phyloP scores from a whole-genome alignment of 2,797 vertebrate species.

The Jordanella pulchra region DNA sequence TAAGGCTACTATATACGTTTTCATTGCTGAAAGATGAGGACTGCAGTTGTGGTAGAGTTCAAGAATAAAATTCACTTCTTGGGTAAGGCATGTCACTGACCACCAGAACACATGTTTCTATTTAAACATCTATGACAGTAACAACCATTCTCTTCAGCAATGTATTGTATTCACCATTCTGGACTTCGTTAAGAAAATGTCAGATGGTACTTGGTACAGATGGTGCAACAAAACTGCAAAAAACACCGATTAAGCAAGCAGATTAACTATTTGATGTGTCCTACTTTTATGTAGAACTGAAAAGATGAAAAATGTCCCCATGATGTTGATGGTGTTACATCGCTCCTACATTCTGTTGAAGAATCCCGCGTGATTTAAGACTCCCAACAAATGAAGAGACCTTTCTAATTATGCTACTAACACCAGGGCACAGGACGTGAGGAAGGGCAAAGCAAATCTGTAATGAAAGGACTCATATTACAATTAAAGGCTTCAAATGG shows the following conservation, averaged over 20 bases:
- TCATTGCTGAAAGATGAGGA: slow-evolving; percentile 66
- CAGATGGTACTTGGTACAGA: slow-evolving; percentile 13
- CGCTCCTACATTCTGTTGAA: slow-evolving; percentile 52
- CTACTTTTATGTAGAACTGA: slow-evolving; percentile 21
- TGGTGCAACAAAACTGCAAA: slow-evolving; percentile 43
- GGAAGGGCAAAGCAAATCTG: slow-evolving; percentile 12
- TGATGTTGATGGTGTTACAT: slow-evolving; percentile 45
- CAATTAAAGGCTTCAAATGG: slow-evolving; percentile 52
- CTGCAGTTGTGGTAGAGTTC: slow-evolving; percentile 56
- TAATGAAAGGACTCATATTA: slow-evolving; percentile 34
- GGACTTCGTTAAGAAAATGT: slow-evolving; percentile 7
- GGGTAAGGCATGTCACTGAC: slow-evolving; percentile 64
- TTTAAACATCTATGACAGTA: slow-evolving; percentile 57
- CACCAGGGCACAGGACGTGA: slow-evolving; percentile 32
- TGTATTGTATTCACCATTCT: slow-evolving; percentile 25
- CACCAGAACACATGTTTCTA: slow-evolving; percentile 49
- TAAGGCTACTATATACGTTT: slow-evolving; percentile 73
- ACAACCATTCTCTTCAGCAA: slow-evolving; percentile 51
- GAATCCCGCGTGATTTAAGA: slow-evolving; percentile 55
- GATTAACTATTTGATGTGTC: slow-evolving; percentile 46
- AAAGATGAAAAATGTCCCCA: slow-evolving; percentile 41
- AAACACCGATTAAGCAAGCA: slow-evolving; percentile 37
- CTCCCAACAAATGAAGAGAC: slow-evolving; percentile 57
- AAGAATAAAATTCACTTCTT: slow-evolving; percentile 53
- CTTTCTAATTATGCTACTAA: slow-evolving; percentile 37